Evolutionary conservation across 2,797 vertebrate species (phyloP).

Genomic region (Sarcophilus harrisii): DNA sequence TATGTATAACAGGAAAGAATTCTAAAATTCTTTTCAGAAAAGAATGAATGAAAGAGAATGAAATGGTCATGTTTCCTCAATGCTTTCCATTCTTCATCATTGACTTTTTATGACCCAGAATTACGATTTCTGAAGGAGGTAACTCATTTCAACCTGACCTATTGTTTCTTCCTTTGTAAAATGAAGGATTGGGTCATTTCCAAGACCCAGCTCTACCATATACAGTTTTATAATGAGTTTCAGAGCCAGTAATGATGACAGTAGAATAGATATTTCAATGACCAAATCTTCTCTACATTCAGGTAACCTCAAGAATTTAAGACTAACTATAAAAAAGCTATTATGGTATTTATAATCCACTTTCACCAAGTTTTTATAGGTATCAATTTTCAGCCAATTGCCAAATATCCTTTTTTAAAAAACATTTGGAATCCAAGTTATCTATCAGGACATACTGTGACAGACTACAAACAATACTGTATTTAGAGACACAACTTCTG

Average conservation of each 20-base stretch:
- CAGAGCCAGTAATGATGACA: not conserved
- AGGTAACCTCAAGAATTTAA: not conserved
- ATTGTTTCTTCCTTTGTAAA: not conserved
- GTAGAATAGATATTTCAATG: not conserved
- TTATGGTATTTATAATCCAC: not conserved
- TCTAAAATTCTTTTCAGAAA: not conserved
- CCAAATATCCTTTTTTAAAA: no score
- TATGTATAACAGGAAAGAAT: not conserved
- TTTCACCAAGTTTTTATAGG: not conserved
- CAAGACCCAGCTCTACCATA: not conserved
- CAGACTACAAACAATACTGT: not conserved
- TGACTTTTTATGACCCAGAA: not conserved
- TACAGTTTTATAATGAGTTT: not conserved
- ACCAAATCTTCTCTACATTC: not conserved
- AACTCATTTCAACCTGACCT: not conserved
- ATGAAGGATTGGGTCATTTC: not conserved
- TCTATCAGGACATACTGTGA: not conserved
- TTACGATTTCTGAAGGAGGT: not conserved
- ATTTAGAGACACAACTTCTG: no score
- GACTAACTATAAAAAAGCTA: not conserved
- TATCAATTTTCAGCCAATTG: not conserved
- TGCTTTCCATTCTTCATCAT: not conserved
- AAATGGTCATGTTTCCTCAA: not conserved
- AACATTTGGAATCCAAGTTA: not conserved
- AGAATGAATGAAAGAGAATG: accelerated